Evolutionary conservation across 2,888 invertebrate genomes (phyloP).

Genomic region (Pantelozetes paolii): DNA sequence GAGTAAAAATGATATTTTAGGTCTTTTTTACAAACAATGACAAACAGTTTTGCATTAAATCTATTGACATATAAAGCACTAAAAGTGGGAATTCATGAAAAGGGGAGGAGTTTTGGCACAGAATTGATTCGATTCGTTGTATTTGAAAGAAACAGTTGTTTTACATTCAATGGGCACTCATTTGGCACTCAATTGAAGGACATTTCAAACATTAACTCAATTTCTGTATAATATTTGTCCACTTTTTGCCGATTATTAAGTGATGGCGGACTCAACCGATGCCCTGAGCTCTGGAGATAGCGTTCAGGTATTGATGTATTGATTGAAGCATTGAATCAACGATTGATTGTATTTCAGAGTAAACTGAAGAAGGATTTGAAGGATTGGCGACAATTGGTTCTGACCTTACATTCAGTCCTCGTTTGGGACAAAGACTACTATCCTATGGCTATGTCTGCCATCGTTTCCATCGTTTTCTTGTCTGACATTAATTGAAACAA

Average conservation of each 20-base stretch:
- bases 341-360: not conserved
- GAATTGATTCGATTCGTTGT: not conserved
- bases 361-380: constrained; percentile 42
- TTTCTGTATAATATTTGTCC: not conserved
- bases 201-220: not conserved
- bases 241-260: no score
- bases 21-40: no score
- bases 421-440: constrained; percentile 79
- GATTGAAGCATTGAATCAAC: not conserved
- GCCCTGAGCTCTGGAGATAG: constrained; percentile 2
- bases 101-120: not conserved
- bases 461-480: constrained; percentile 57
- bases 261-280: constrained; percentile 19
- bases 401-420: constrained; percentile 44
- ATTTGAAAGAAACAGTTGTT: not conserved
- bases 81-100: no score
- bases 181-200: not conserved
- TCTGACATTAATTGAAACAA: constrained; percentile 50
- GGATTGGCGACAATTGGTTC: constrained; percentile 45
- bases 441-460: constrained; percentile 69
- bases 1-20: no score
- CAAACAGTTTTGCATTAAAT: no score
- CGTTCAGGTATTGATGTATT: constrained; percentile 8
- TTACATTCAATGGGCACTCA: not conserved
- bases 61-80: no score